Conservation (phyloP, 64 coral and sea anemone species). For the Catalaphyllia jardinei region DNA sequence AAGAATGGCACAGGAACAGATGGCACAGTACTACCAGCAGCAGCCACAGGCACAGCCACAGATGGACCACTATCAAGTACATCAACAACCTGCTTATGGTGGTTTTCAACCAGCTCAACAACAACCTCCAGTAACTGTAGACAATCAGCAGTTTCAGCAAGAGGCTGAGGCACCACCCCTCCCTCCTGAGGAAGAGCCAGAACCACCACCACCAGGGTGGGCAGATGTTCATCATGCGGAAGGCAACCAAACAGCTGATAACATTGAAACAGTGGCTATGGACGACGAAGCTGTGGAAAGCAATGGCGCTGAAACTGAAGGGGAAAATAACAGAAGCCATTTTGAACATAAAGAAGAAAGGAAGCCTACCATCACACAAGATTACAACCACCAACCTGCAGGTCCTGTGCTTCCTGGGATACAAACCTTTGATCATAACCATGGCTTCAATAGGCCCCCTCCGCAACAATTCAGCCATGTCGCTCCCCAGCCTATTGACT, state of each 20-base stretch:
- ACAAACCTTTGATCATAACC: conserved; percentile 93
- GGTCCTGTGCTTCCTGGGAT: conserved; percentile 57
- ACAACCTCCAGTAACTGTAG: conserved; percentile 17
- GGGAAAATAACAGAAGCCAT: background rate
- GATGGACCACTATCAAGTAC: conserved; percentile 44
- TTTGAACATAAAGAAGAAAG: conserved; percentile 38
- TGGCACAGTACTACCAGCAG: conserved; percentile 81
- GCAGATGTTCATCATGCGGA: conserved; percentile 1
- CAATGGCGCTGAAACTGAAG: conserved; percentile 3
- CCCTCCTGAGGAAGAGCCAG: conserved; percentile 68
- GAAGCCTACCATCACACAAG: conserved; percentile 43
- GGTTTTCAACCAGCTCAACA: conserved; percentile 20
- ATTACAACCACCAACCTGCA: conserved; percentile 69
- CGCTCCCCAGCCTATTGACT: conserved; percentile 79
- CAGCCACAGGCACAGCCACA: conserved; percentile 8
- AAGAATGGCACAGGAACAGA: conserved; percentile 80
- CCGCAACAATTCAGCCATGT: conserved; percentile 50
- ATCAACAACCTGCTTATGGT: conserved; percentile 45
- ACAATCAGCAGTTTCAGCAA: conserved; percentile 32
- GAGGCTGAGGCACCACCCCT: conserved; percentile 63
- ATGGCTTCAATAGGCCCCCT: conserved; percentile 67
- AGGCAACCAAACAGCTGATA: conserved; percentile 55
- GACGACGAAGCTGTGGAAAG: conserved; percentile 73
- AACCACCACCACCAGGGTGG: conserved; percentile 70
- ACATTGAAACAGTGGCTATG: conserved; percentile 91